Evolutionary conservation across 1,140 invertebrate genomes (phyloP).

Genomic region (Drosophila sucinea): DNA sequence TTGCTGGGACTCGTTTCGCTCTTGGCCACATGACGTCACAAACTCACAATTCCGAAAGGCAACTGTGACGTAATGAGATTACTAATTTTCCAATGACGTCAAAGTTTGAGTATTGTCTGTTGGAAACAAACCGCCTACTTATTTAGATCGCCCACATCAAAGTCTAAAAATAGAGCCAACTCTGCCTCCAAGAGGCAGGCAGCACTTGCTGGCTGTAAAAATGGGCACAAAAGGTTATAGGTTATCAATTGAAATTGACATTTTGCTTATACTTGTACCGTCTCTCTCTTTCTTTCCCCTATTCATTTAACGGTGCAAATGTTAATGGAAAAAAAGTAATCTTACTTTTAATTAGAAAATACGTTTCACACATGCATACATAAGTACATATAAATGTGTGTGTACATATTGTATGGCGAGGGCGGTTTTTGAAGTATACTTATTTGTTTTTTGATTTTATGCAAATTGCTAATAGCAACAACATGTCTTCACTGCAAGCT

Average conservation of each 20-base stretch:
- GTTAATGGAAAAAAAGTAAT: neutral
- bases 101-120: neutral
- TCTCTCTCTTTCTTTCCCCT: too few species aligned
- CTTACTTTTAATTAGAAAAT: neutral
- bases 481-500: too few species aligned
- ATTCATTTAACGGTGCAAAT: neutral
- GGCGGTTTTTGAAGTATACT: neutral
- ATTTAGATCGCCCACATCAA: neutral
- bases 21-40: slow-evolving; percentile 41
- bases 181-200: neutral
- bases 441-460: too few species aligned
- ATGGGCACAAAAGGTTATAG: neutral
- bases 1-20: neutral
- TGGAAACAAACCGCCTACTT: neutral
- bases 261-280: neutral
- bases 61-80: neutral
- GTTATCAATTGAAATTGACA: slow-evolving; percentile 3
- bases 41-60: neutral
- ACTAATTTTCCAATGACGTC: slow-evolving; percentile 4
- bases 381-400: too few species aligned
- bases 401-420: neutral
- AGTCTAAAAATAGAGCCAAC: neutral
- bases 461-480: too few species aligned
- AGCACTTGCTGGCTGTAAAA: neutral
- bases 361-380: neutral